phyloP scores from a whole-genome alignment of 2,888 invertebrate genomes.

The Euphydryas editha region DNA sequence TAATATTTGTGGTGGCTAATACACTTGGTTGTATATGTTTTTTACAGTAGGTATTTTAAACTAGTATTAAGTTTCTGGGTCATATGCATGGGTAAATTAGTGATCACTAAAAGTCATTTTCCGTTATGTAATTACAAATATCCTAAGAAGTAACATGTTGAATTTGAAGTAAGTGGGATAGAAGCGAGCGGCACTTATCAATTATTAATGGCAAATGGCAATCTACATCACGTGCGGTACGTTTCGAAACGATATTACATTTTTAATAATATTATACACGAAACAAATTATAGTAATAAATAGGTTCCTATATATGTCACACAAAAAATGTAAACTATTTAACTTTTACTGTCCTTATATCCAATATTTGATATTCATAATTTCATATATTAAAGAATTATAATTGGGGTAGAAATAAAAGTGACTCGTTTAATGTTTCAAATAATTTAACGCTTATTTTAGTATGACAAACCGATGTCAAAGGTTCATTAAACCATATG shows the following conservation, averaged over 20 bases:
- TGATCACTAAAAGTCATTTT: constrained; percentile 31
- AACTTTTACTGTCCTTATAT: not conserved
- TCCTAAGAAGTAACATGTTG: constrained; percentile 27
- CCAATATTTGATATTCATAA: not conserved
- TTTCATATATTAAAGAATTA: constrained; percentile 8
- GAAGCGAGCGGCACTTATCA: constrained; percentile 62
- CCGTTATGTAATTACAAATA: constrained; percentile 33
- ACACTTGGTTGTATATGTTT: not conserved
- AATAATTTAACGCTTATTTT: constrained; percentile 35
- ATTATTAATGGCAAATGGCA: constrained; percentile 62
- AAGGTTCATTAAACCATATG: constrained; percentile 48
- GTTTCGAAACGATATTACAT: constrained; percentile 34
- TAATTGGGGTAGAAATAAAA: constrained; percentile 5
- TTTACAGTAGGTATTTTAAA: constrained; percentile 18
- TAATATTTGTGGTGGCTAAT: constrained; percentile 4
- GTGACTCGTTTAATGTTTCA: constrained; percentile 18
- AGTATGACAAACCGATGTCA: constrained; percentile 34
- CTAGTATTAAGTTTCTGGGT: constrained; percentile 30
- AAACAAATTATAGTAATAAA: constrained; percentile 15
- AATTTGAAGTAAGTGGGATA: constrained; percentile 47
- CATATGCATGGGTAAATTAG: constrained; percentile 24
- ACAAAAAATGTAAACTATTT: no score
- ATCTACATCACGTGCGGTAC: constrained; percentile 57
- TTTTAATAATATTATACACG: constrained; percentile 22
- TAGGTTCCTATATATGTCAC: not conserved